phyloP scores from a whole-genome alignment of 1,140 invertebrate species.

The Venturia canescens region DNA sequence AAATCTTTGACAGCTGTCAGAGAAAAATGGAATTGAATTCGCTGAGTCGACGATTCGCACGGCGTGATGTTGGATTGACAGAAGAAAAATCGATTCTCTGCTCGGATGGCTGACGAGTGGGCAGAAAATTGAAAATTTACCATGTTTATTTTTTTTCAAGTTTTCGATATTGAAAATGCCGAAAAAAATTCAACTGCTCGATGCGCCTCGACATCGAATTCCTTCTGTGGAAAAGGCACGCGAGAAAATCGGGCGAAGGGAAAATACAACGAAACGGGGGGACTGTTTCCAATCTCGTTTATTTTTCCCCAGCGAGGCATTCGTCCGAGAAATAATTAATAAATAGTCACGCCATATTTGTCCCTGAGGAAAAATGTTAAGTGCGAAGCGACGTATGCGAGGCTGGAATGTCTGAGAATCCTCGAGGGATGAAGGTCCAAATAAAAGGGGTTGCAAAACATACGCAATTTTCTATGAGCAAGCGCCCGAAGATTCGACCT shows the following conservation, averaged over 20 bases:
- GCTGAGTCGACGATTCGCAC: too few relatives aligned
- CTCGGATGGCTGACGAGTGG: too few relatives aligned
- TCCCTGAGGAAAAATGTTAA: constrained; percentile 25
- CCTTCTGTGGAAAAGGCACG: neutral
- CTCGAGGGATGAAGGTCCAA: neutral
- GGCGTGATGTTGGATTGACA: too few relatives aligned
- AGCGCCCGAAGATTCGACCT: neutral
- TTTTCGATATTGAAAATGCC: too few relatives aligned
- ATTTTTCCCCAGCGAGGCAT: neutral
- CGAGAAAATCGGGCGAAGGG: neutral
- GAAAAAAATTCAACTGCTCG: too few relatives aligned
- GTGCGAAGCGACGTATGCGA: neutral
- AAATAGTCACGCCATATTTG: constrained; percentile 2
- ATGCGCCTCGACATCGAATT: too few relatives aligned
- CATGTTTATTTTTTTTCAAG: neutral
- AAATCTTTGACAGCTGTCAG: too few relatives aligned
- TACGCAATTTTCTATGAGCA: neutral
- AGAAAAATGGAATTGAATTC: too few relatives aligned
- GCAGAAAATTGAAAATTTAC: neutral
- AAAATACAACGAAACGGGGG: neutral
- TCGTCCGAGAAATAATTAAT: constrained; percentile 23
- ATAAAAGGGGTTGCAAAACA: neutral
- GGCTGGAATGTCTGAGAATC: neutral
- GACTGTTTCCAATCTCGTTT: neutral
- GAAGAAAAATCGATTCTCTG: too few relatives aligned